Conservation (phyloP, 2,797 vertebrate species). For the Phaenicophaeus curvirostris region DNA sequence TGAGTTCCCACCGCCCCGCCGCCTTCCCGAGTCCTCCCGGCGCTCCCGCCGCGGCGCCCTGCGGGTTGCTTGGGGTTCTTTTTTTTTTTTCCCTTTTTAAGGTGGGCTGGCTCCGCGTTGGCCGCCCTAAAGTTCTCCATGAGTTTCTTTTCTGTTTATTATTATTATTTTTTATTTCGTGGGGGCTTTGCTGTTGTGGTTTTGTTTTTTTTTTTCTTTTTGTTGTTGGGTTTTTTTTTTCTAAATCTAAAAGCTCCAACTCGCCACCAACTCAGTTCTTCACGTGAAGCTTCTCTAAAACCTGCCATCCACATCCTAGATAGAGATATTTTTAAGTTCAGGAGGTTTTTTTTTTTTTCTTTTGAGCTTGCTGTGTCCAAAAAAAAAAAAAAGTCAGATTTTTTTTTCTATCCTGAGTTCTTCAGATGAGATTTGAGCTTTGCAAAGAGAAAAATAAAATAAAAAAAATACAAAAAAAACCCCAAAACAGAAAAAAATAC, state of each 20-base stretch:
- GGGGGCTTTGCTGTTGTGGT: conserved; percentile 61
- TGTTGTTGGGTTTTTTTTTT: conserved; percentile 49
- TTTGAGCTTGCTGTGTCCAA: conserved; percentile 85
- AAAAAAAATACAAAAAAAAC: not conserved
- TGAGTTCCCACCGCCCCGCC: conserved; percentile 88
- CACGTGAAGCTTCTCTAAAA: conserved; percentile 80
- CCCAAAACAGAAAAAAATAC: not conserved
- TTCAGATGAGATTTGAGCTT: conserved; percentile 87
- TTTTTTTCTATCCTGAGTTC: conserved; percentile 76
- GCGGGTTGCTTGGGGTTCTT: no score
- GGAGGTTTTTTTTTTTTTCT: conserved; percentile 75
- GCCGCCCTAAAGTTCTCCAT: conserved; percentile 73
- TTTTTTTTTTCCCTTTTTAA: conserved; percentile 49
- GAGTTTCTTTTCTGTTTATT: conserved; percentile 60
- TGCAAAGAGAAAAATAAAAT: conserved; percentile 61
- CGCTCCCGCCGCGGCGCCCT: no score
- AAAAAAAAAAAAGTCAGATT: conserved; percentile 47
- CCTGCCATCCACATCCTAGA: conserved; percentile 78
- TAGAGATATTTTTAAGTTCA: conserved; percentile 75
- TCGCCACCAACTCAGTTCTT: conserved; percentile 75
- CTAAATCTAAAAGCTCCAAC: conserved; percentile 52
- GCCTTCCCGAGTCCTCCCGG: conserved; percentile 78
- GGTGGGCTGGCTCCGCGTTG: conserved; percentile 66
- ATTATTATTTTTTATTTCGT: conserved; percentile 14
- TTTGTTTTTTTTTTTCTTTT: not conserved